Conservation (phyloP, 2,797 vertebrate genomes). For the Chanos chanos region DNA sequence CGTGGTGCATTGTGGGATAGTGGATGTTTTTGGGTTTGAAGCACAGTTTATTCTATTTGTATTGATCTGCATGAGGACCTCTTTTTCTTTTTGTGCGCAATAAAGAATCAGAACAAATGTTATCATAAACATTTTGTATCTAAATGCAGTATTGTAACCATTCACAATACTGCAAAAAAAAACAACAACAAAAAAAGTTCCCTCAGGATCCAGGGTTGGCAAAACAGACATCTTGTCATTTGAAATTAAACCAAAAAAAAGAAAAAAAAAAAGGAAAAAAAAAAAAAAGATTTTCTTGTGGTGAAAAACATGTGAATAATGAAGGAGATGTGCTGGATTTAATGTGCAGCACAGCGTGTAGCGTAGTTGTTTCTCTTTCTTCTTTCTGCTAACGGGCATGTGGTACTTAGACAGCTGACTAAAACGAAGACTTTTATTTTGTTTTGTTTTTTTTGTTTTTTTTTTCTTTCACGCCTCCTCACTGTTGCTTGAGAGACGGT, state of each 20-base stretch:
- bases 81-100: slow-evolving; percentile 49
- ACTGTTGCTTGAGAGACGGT: slow-evolving; percentile 73
- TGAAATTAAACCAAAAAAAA: no score
- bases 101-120: slow-evolving; percentile 23
- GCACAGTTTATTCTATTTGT: slow-evolving; percentile 59
- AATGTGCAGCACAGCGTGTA: slow-evolving; percentile 15
- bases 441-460: no score
- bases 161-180: slow-evolving; percentile 11
- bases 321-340: slow-evolving; percentile 6
- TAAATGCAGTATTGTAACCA: slow-evolving; percentile 13
- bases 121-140: slow-evolving; percentile 14
- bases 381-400: slow-evolving; percentile 66
- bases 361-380: slow-evolving; percentile 19
- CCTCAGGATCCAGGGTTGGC: no score
- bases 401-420: slow-evolving; percentile 67
- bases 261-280: no score
- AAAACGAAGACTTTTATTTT: slow-evolving; percentile 64
- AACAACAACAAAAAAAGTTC: no score
- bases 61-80: slow-evolving; percentile 72
- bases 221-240: no score
- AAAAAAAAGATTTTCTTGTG: no score
- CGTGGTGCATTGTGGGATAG: slow-evolving; percentile 80
- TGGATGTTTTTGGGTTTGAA: slow-evolving; percentile 72
- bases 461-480: slow-evolving; percentile 66
- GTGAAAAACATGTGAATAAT: no score